Percentiles rank a stretch among this genome's conserved stretches.
Conservation (phyloP, 2,797 vertebrate genomes). For the Macroramphosus scolopax region DNA sequence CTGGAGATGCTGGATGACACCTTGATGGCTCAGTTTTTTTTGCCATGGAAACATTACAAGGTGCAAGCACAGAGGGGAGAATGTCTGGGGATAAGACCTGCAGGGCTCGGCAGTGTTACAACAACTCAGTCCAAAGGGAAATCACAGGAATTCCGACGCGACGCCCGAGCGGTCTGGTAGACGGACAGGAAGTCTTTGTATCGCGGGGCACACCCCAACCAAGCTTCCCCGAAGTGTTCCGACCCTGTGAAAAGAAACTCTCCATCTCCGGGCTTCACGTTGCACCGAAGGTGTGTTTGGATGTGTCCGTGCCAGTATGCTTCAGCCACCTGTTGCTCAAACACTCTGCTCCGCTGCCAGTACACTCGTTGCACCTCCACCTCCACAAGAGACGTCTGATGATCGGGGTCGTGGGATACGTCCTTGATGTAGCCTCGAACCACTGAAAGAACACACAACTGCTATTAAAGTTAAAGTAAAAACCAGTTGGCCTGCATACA, state of each 20-base stretch:
- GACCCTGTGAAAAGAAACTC: slow-evolving; percentile 84
- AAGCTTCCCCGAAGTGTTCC: slow-evolving; percentile 85
- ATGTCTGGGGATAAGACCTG: slow-evolving; percentile 32
- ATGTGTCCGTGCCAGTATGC: slow-evolving; percentile 72
- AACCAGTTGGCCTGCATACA: too few relatives aligned
- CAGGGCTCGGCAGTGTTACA: slow-evolving; percentile 1
- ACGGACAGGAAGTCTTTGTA: slow-evolving; percentile 80
- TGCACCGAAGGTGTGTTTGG: slow-evolving; percentile 73
- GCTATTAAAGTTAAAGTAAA: too few relatives aligned
- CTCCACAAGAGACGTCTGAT: slow-evolving; percentile 72
- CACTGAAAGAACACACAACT: slow-evolving; percentile 64
- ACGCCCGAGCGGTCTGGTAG: slow-evolving; percentile 72
- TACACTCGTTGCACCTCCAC: slow-evolving; percentile 69
- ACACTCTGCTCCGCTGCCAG: slow-evolving; percentile 79
- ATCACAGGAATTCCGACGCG: slow-evolving; percentile 77
- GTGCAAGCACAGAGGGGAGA: slow-evolving; percentile 5
- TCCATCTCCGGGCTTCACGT: slow-evolving; percentile 77
- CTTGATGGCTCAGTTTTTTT: slow-evolving; percentile 18
- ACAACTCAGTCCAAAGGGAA: slow-evolving; percentile 75
- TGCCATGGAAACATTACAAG: slow-evolving; percentile 25
- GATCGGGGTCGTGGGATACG: slow-evolving; percentile 70
- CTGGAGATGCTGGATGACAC: slow-evolving; percentile 40
- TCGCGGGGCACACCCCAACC: slow-evolving; percentile 84
- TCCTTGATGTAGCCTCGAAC: slow-evolving; percentile 78
- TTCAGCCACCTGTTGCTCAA: slow-evolving; percentile 58